Base-by-base conservation (phyloP, 2,888 invertebrate species). In the Apodemia zela region DNA sequence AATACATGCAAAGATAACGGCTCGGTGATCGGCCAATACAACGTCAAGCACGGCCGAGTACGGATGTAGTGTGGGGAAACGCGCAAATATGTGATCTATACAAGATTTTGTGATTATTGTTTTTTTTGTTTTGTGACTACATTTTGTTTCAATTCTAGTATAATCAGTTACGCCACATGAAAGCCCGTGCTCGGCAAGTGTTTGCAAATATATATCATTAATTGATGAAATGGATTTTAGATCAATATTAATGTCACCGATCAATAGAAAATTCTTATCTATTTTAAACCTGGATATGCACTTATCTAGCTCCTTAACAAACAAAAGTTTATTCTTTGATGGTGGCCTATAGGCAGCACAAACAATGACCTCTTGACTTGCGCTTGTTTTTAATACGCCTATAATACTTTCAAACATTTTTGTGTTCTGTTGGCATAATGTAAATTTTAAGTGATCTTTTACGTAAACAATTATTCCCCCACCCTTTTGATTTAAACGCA, bases 71-170 rank as follows among this genome's bases (percentile, higher is more conserved):
- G 67, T 66, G 60, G 66, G 68, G 51, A 68, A 68, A 11, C 70
- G 69, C 0, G 71, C 63, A 66, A 69, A 73, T 13, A 71, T 67
- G 59, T 71, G 68, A 58, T 71, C 71, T 42, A 71, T 71, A 59
- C 68, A 71, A 57, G 68, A 64, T 66, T 68, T 70, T 57, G 69
- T 70, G 1, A 67, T 51, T 0, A 51, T 10, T 11, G 8, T 17
- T 8, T 51, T 51, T 18, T 21, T 18, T 51, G 21, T 51, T 10
- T 10, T 51, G 3, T 51, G 2, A 51, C 18, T 51, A 18, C 3
- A 1, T 51, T 51, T 51, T 10, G 51, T 18, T 18, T 51, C 21
- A 11, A 51, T 11, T 51, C 68, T 61, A 33, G 68, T 71, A 51
- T 65, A 68, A 18, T 64, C 68, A 0, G 66, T 51, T 21, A 70